A percentile compares a stretch with the other conserved stretches of the same genome.
These are phyloP conservation scores for Gymnogyps californianus DNA, from an alignment of 2,113 vertebrate species.

Conservation along the genomic window DNA sequence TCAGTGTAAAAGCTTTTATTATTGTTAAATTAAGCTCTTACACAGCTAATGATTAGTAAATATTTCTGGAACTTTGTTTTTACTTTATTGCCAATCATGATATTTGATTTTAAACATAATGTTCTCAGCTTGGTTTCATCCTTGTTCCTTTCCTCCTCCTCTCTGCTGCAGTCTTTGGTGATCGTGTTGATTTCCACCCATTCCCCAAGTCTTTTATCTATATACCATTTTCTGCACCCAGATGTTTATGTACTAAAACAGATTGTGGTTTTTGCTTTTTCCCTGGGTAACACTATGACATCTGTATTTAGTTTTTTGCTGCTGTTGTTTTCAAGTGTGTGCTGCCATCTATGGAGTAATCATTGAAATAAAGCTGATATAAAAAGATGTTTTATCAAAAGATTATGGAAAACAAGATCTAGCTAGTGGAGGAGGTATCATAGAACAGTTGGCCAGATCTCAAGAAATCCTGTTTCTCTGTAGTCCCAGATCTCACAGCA, in stretches of 20 bases:
- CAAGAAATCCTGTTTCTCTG: background rate
- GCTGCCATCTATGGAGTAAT: constrained; percentile 42
- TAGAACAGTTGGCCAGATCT: background rate
- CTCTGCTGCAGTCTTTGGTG: background rate
- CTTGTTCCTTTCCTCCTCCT: background rate
- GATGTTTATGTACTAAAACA: background rate
- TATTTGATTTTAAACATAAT: background rate
- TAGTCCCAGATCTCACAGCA: background rate
- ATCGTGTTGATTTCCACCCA: background rate
- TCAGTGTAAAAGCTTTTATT: background rate
- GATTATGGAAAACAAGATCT: background rate
- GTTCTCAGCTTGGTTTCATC: background rate
- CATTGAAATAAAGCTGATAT: background rate
- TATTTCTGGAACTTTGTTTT: constrained; percentile 23
- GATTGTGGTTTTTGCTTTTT: background rate
- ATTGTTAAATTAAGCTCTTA: background rate
- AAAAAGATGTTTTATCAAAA: background rate
- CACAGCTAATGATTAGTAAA: background rate
- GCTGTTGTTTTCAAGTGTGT: background rate
- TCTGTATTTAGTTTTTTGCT: background rate
- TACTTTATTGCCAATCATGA: background rate
- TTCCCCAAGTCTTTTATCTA: background rate
- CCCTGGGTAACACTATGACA: background rate
- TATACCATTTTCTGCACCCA: background rate
- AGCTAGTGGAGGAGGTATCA: background rate